These are phyloP conservation scores for Drosophila gunungcola DNA, from an alignment of 1,140 invertebrate genomes.

Conservation along the genomic window DNA sequence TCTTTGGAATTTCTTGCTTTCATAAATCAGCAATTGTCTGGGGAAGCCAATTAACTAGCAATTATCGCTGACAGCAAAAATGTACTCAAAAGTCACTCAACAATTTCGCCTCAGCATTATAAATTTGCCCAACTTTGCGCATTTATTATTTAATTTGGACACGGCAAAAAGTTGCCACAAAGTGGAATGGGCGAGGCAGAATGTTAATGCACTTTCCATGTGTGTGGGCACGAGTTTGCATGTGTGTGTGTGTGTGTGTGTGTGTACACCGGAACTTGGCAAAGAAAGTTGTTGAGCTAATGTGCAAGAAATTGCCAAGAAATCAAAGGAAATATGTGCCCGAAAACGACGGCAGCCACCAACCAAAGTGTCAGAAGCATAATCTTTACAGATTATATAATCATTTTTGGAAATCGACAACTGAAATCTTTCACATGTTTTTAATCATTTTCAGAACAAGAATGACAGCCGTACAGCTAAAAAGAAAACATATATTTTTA, in stretches of 20 bases:
- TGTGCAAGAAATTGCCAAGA: constrained; percentile 48
- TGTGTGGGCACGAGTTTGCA: constrained; percentile 18
- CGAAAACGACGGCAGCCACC: neutral
- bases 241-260: constrained; percentile 12
- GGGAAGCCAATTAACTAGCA: constrained; percentile 43
- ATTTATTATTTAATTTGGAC: constrained; percentile 61
- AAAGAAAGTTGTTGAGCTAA: constrained; percentile 60
- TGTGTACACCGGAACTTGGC: constrained; percentile 55
- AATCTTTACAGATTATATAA: neutral
- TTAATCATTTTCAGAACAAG: too few species aligned
- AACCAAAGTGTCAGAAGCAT: constrained; percentile 9
- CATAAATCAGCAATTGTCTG: constrained; percentile 14
- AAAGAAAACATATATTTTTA: too few species aligned
- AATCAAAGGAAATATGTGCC: constrained; percentile 26
- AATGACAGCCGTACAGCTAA: too few species aligned
- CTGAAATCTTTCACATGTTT: too few species aligned
- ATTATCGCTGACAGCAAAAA: constrained; percentile 35
- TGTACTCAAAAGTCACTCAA: constrained; percentile 41
- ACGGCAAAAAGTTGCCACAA: constrained; percentile 45
- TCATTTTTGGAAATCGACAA: neutral
- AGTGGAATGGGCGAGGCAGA: constrained; percentile 13
- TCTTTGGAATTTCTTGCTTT: neutral
- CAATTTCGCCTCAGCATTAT: constrained; percentile 38
- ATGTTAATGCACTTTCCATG: constrained; percentile 49
- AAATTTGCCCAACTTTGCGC: constrained; percentile 48